Base-by-base conservation (phyloP, 2,888 invertebrate species). In the Yponomeuta malinellus region DNA sequence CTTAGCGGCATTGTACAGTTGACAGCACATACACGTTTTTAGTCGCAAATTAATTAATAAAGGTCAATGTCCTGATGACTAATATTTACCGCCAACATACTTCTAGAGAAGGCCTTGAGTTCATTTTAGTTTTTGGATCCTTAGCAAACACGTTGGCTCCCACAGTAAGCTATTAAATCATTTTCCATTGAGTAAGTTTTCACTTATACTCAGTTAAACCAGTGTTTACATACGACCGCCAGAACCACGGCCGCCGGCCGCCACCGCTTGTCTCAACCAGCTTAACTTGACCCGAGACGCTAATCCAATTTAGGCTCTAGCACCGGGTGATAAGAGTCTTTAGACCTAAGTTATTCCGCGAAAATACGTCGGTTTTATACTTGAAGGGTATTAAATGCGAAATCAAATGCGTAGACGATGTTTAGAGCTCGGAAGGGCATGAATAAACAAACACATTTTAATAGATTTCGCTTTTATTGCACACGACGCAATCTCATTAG, bases 121-220 rank as follows among this genome's bases (percentile, higher is more conserved):
- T 43, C 8, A 43, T 43, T 8, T 43, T 8, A 43, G 5, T 43
- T 43, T 43, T 43, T 5, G 33, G 33, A 33, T 33, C 3, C 37
- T 37, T 1, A 43, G 43, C 9, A 43, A 43, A 6, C 43, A 43
- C 3, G 43, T 10, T 68, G 37, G 15, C 52, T 59, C 52, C 15
- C 52, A 59, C 15, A 12, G 52, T 15, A 59, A 59, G 4, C 15
- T 59, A 59, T 59, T 78, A 78, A 79, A 78, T 76, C 73, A 78
- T 77, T 81, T 81, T 78, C 77, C 76, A 75, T 75, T 75, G 76
- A 78, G 78, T 81, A 78, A 76, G 77, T 76, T 77, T 78, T 76
- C 76, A 76, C 76, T 79, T 75, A 76, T 76, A 76, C 75, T 74
- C 71, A 74, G 75, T 71, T 77, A 74, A 73, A 73, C 74, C 75